These are phyloP conservation scores for Noctua janthina DNA, from an alignment of 2,888 invertebrate genomes.

Conservation along the genomic window DNA sequence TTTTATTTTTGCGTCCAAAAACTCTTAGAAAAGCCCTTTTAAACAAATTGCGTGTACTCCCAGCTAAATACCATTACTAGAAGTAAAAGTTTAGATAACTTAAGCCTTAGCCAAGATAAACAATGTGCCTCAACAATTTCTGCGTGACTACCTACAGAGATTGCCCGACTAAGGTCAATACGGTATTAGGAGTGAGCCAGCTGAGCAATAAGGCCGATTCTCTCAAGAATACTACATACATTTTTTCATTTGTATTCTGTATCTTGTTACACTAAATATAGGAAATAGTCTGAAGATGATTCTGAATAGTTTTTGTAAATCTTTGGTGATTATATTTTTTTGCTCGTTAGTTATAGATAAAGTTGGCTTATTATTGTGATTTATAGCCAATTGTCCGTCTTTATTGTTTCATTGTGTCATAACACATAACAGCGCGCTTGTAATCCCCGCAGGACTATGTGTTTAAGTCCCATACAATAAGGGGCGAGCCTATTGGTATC, in stretches of 20 bases:
- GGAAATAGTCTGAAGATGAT: slow-evolving; percentile 9
- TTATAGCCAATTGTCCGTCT: neutral
- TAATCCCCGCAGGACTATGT: neutral
- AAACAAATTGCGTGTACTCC: neutral
- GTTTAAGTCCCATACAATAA: neutral
- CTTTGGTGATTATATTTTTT: neutral
- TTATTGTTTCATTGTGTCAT: neutral
- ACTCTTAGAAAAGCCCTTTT: neutral
- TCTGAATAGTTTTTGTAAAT: neutral
- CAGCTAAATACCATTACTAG: neutral
- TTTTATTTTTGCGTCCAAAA: neutral
- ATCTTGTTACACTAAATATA: slow-evolving; percentile 4
- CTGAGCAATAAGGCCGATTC: slow-evolving; percentile 36
- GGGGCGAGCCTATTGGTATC: neutral
- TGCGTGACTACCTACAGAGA: slow-evolving; percentile 63
- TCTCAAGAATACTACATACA: neutral
- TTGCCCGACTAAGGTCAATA: slow-evolving; percentile 59
- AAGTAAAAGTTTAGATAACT: slow-evolving; percentile 38
- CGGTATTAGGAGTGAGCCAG: slow-evolving; percentile 47
- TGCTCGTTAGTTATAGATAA: neutral
- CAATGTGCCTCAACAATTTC: slow-evolving; percentile 48
- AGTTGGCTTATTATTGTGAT: neutral
- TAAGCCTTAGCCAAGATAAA: slow-evolving; percentile 28
- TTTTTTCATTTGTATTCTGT: slow-evolving; percentile 10
- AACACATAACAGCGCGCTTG: neutral